Evolutionary conservation across 2,888 invertebrate genomes (phyloP).

Genomic region (Lampropteryx suffumata): DNA sequence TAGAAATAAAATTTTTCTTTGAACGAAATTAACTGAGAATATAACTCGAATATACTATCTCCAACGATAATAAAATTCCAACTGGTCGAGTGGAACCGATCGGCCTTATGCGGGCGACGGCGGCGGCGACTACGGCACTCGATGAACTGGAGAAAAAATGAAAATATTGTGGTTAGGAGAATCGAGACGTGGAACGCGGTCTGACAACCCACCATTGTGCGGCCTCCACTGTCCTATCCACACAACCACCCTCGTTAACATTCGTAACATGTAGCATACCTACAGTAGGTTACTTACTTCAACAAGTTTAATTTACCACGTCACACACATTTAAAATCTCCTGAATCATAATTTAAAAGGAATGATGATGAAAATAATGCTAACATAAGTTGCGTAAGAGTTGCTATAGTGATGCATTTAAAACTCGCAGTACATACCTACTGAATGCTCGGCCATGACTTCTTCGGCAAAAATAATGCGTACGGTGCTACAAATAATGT

Average conservation of each 20-base stretch:
- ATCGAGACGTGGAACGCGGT: constrained; percentile 44
- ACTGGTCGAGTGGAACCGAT: constrained; percentile 48
- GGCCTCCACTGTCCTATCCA: constrained; percentile 21
- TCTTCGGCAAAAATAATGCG: too few species aligned
- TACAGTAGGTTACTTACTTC: not conserved
- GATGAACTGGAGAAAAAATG: constrained; percentile 51
- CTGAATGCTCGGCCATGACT: too few species aligned
- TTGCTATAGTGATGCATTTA: constrained; percentile 54
- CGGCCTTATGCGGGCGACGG: constrained; percentile 62
- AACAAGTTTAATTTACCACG: constrained; percentile 9
- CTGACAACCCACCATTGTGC: constrained; percentile 41
- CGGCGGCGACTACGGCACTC: constrained; percentile 41
- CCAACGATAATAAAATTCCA: constrained; percentile 54
- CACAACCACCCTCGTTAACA: constrained; percentile 18
- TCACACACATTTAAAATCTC: constrained; percentile 21
- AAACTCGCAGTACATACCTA: constrained; percentile 52
- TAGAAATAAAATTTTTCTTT: too few species aligned
- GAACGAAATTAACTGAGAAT: too few species aligned
- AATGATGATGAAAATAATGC: constrained; percentile 54
- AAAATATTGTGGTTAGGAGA: constrained; percentile 65
- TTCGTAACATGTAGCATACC: not conserved
- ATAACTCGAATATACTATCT: too few species aligned
- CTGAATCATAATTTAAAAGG: constrained; percentile 52
- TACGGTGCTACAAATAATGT: too few species aligned
- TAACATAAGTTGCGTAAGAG: constrained; percentile 49